Conservation (phyloP, 2,113 vertebrate genomes). For the Apodemus speciosus region DNA sequence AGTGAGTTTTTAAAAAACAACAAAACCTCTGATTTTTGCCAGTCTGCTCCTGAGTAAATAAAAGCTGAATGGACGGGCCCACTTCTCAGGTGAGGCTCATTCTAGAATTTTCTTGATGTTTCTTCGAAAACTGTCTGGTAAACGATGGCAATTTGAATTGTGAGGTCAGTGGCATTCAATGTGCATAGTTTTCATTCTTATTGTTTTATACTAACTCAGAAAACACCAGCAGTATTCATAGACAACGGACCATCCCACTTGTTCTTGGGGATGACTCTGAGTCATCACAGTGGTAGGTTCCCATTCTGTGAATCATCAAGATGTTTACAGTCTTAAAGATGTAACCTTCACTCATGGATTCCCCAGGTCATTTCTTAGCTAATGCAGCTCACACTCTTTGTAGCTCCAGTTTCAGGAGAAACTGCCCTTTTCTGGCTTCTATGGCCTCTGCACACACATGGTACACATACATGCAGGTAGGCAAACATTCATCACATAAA, state of each 20-base stretch:
- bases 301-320: conserved; percentile 1
- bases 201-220: conserved; percentile 49
- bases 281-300: conserved; percentile 54
- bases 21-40: neutral
- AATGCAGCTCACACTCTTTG: neutral
- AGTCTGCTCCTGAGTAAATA: neutral
- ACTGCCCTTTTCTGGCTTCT: too few species aligned
- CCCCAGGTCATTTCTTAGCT: neutral
- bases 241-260: conserved; percentile 44
- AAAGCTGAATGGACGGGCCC: neutral
- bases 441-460: neutral
- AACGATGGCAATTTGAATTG: neutral
- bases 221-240: neutral
- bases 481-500: neutral
- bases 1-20: neutral
- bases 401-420: neutral
- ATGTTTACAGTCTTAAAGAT: neutral
- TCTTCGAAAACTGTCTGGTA: neutral
- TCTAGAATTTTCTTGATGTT: neutral
- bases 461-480: neutral
- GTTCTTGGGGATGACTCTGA: neutral
- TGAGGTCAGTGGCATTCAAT: neutral
- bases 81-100: neutral
- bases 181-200: conserved; percentile 30
- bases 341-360: neutral